A percentile compares a stretch with the other conserved stretches of the same genome.
Conservation (phyloP, 92 coral and sea anemone genomes). For the Phenganax stokvisi region DNA sequence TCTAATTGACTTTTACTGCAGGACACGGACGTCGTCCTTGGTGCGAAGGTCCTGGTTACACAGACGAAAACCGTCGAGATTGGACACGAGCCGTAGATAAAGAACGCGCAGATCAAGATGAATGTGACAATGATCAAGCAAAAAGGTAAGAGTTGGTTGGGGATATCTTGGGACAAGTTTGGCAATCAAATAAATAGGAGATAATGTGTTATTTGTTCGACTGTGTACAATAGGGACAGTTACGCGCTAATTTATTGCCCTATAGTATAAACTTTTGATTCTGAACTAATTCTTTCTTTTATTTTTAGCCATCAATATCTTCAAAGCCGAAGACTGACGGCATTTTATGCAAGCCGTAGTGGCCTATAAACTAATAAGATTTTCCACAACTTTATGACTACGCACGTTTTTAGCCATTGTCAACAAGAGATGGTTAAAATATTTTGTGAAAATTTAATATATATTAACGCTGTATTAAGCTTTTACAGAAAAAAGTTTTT, state of each 20-base stretch:
- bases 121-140: conserved; percentile 36
- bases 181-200: not conserved
- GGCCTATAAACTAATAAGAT: not conserved
- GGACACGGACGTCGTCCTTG: conserved; percentile 30
- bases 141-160: conserved; percentile 14
- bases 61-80: conserved; percentile 24
- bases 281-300: not conserved
- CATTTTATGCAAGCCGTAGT: conserved; percentile 18
- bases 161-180: not conserved
- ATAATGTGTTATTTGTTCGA: no score
- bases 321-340: conserved; percentile 32
- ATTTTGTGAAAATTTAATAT: no score
- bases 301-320: conserved; percentile 31
- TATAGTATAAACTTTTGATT: not conserved
- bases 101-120: conserved; percentile 20
- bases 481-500: no score
- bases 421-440: no score
- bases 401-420: no score
- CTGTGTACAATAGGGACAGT: no score
- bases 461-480: no score
- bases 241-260: no score
- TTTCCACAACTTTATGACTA: no score
- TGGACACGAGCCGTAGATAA: conserved; percentile 37
- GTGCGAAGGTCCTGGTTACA: conserved; percentile 35
- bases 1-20: not conserved